Conservation (phyloP, 1,140 invertebrate genomes). For the Catajapyx aquilonaris region DNA sequence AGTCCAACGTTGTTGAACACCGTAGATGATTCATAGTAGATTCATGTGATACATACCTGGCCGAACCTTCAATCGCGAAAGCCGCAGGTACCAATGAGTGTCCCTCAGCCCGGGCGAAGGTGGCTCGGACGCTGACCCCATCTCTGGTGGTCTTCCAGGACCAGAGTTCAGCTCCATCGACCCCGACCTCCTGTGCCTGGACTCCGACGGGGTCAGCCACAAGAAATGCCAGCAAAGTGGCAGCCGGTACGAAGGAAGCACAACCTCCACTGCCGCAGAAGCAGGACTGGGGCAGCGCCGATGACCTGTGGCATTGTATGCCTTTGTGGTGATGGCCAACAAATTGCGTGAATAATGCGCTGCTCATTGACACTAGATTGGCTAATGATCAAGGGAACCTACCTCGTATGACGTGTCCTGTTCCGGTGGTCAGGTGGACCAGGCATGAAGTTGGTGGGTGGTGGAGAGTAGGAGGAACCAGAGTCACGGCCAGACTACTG, state of each 20-base stretch:
- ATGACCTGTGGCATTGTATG: constrained; percentile 1
- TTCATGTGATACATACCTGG: constrained; percentile 7
- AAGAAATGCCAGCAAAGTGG: constrained; percentile 2
- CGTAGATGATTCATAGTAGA: not conserved
- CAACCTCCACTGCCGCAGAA: constrained; percentile 2
- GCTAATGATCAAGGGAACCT: no score
- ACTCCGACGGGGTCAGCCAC: not conserved
- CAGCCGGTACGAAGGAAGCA: constrained; percentile 2
- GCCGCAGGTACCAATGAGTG: constrained; percentile 7
- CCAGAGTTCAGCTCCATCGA: constrained; percentile 5
- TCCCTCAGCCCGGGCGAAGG: constrained; percentile 6
- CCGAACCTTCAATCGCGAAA: constrained; percentile 10
- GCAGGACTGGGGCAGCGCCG: constrained; percentile 1
- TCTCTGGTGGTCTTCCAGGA: constrained; percentile 6
- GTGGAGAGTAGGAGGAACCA: not conserved
- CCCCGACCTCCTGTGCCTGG: constrained; percentile 4
- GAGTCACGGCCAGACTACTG: not conserved
- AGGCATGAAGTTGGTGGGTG: not conserved
- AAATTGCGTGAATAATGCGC: no score
- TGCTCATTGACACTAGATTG: no score
- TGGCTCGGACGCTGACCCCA: constrained; percentile 10
- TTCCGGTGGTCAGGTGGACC: constrained; percentile 4
- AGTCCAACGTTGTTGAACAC: not conserved
- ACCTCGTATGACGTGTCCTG: constrained; percentile 5
- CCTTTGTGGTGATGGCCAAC: no score